Evolutionary conservation across 2,113 vertebrate species (phyloP), one percentile per base, ranked within the genome.

Genomic region (Zeus faber): DNA sequence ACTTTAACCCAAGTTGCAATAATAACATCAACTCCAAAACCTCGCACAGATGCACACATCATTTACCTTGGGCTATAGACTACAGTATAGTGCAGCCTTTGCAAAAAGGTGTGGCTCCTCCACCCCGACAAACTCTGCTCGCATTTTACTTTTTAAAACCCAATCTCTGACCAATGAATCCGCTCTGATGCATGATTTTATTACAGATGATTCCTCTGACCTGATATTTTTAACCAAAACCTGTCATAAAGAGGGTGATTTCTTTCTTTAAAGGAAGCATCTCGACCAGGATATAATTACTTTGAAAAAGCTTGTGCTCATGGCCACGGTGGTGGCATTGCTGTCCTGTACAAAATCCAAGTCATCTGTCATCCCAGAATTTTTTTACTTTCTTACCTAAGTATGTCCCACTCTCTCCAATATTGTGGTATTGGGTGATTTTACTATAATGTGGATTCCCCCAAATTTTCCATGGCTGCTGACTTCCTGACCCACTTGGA

Each of bases 281-380:
- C 35, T 39, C 35, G 5, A 39, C 35, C 35, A 11, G 35, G 35
- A n/a, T 39, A 39, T 3, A n/a, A 8, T 39, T 11, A 9, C 13
- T 9, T 8, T 11, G 13, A 8, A n/a, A 14, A 29, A 10, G 27
- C 27, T 29, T 10, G 27, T 29, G 27, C 9, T 29, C 27, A 10
- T 29, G 27, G 27, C 35, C 26, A 9, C 13, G 35, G 35, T n/a
- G 35, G 35, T n/a, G 35, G 35, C 35, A n/a, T n/a, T 39, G 35
- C 35, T 39, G 35, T 39, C 35, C 35, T 39, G 13, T n/a, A 39
- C 35, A 39, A 39, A n/a, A n/a, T 39, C 35, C 35, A 39, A n/a
- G 5, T 39, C 35, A n/a, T 39, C 35, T 39, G 5, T 14, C 35
- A 39, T 39, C 35, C 13, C 7, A n/a, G 35, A 14, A 3, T 9